Evolutionary conservation across 2,888 invertebrate genomes (phyloP).

Genomic region (Platycnemis pennipes): DNA sequence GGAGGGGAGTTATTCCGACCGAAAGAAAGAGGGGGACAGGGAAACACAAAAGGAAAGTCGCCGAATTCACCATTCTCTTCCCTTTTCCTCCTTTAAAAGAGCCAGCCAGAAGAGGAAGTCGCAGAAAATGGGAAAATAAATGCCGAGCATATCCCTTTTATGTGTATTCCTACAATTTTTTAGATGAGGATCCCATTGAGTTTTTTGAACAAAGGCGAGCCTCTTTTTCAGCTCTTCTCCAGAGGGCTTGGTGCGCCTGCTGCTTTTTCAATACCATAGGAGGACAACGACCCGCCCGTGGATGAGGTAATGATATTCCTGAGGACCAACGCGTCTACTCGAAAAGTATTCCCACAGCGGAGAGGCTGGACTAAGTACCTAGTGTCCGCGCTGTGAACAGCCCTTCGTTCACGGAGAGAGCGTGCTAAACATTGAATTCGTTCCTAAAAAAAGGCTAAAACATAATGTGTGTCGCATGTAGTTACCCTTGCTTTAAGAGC

Average conservation of each 20-base stretch:
- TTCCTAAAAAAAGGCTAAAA: no score
- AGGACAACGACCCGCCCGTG: background rate
- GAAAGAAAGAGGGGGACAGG: background rate
- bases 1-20: background rate
- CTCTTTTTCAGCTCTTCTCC: background rate
- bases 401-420: no score
- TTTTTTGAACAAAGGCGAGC: background rate
- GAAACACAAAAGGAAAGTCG: background rate
- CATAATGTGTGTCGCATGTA: no score
- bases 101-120: background rate
- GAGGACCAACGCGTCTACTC: background rate
- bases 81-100: background rate
- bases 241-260: background rate
- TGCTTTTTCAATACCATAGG: background rate
- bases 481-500: no score
- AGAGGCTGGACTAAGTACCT: background rate
- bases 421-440: no score
- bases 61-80: background rate
- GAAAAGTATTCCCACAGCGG: background rate
- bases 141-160: background rate
- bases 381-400: background rate
- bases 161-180: background rate
- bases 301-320: constrained; percentile 22
- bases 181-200: constrained; percentile 12
- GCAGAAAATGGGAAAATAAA: constrained; percentile 20